Evolutionary conservation across 2,113 vertebrate genomes (phyloP).

Genomic region (Genyomyrus donnyi): DNA sequence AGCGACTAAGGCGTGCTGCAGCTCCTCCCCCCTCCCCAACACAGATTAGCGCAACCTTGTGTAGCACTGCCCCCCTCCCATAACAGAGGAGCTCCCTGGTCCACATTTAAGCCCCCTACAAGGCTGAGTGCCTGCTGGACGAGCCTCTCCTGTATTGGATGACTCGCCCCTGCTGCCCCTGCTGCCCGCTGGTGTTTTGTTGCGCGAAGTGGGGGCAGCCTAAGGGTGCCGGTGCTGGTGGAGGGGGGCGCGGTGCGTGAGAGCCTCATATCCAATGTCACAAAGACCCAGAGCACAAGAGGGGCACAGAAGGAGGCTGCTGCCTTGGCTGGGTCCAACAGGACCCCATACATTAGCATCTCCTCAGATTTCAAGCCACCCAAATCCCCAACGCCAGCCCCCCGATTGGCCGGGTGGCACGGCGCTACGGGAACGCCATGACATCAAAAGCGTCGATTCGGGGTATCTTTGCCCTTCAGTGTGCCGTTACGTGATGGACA

Average conservation of each 20-base stretch:
- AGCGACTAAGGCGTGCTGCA: not conserved
- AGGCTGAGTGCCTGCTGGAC: slow-evolving; percentile 46
- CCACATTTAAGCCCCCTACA: slow-evolving; percentile 1
- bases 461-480: slow-evolving; percentile 49
- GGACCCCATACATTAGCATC: slow-evolving; percentile 46
- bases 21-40: not conserved
- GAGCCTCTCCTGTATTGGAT: slow-evolving; percentile 57
- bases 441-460: slow-evolving; percentile 44
- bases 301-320: slow-evolving; percentile 51
- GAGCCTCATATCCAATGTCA: slow-evolving; percentile 60
- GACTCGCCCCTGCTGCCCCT: slow-evolving; percentile 53
- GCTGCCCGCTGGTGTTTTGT: slow-evolving; percentile 20
- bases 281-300: slow-evolving; percentile 65
- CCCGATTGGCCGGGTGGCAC: slow-evolving; percentile 64
- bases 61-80: not conserved
- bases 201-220: not conserved
- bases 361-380: slow-evolving; percentile 64
- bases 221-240: not conserved
- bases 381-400: slow-evolving; percentile 29
- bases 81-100: not conserved
- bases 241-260: slow-evolving; percentile 44
- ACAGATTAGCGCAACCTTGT: not conserved
- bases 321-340: slow-evolving; percentile 51
- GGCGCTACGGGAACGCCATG: slow-evolving; percentile 50
- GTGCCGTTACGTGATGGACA: slow-evolving; percentile 47